Conservation (phyloP, 2,113 vertebrate genomes). For the Galeopterus variegatus region DNA sequence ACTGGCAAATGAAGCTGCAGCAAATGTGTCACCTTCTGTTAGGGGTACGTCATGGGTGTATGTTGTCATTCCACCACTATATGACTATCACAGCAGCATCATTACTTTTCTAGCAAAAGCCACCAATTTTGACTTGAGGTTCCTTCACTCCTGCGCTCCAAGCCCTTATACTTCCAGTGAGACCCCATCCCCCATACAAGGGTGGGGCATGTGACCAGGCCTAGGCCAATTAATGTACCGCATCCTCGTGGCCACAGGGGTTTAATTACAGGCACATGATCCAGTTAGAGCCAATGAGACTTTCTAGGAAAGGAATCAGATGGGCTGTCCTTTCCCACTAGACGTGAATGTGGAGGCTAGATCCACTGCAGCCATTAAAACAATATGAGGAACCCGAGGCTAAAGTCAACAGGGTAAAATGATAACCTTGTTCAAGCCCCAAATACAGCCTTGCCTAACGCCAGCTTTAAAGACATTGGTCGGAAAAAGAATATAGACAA, state of each 20-base stretch:
- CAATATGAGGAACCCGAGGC: background rate
- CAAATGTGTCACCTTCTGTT: fast-evolving
- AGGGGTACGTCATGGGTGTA: fast-evolving
- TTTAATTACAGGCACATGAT: background rate
- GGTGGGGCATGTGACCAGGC: background rate
- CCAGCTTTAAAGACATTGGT: background rate
- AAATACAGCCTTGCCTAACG: background rate
- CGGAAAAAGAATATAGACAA: background rate
- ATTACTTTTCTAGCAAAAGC: background rate
- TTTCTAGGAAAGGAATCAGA: background rate
- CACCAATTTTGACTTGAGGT: background rate
- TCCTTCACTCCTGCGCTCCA: background rate
- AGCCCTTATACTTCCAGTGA: background rate
- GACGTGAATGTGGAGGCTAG: background rate
- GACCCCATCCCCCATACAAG: fast-evolving
- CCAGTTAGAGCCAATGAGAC: background rate
- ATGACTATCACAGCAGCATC: background rate
- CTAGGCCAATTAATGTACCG: background rate
- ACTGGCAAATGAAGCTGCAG: background rate
- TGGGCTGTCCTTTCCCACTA: background rate
- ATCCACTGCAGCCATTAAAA: background rate
- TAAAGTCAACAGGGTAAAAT: background rate
- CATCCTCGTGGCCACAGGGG: background rate
- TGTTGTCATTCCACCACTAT: background rate
- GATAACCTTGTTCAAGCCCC: background rate